phyloP scores from a whole-genome alignment of 2,888 invertebrate genomes.

The Xanthia togata region DNA sequence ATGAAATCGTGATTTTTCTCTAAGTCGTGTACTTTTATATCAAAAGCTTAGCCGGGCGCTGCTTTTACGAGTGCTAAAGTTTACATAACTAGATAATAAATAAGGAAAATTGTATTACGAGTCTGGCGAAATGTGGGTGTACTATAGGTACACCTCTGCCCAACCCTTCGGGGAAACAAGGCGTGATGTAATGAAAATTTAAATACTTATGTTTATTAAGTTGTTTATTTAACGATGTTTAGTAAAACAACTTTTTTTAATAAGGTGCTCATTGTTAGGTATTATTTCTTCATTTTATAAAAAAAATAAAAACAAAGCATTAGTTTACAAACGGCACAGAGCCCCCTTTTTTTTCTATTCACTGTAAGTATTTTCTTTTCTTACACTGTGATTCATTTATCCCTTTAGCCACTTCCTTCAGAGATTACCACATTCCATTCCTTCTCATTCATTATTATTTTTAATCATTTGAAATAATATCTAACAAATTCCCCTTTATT shows the following conservation, averaged over 20 bases:
- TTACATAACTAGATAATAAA: conserved; percentile 40
- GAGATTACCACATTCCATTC: not conserved
- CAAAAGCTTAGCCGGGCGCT: conserved; percentile 61
- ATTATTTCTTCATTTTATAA: not conserved
- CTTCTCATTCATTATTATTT: not conserved
- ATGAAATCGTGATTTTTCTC: conserved; percentile 58
- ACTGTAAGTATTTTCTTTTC: not conserved
- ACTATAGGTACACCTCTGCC: not conserved
- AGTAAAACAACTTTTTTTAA: no score
- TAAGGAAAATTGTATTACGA: not conserved
- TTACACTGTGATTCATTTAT: not conserved
- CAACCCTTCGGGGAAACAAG: not conserved
- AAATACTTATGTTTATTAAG: no score
- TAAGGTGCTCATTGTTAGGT: not conserved
- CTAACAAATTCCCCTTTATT: not conserved
- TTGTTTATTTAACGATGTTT: no score
- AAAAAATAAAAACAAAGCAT: not conserved
- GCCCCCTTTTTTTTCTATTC: no score
- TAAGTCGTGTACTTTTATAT: conserved; percentile 58
- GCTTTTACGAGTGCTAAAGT: conserved; percentile 39
- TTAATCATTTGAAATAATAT: not conserved
- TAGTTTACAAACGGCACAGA: not conserved
- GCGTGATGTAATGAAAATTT: not conserved
- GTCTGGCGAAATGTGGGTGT: not conserved
- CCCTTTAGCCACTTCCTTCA: not conserved